Percentiles rank a stretch among this genome's conserved stretches.
These are phyloP conservation scores for Pao palembangensis DNA, from an alignment of 2,113 vertebrate genomes.

Conservation along the genomic window DNA sequence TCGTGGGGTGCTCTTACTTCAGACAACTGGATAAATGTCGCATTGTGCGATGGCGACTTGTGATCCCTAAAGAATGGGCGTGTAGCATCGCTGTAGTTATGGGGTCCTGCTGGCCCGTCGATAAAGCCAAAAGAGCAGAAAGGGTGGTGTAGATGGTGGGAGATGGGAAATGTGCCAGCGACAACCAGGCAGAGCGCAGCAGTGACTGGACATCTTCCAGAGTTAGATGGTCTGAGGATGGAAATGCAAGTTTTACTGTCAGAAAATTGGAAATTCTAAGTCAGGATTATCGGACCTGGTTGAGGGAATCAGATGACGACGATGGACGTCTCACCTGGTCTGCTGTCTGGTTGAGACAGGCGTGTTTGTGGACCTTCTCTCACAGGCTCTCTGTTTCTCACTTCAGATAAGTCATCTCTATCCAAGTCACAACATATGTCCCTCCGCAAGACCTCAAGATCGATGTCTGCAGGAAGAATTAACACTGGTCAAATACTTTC, in stretches of 20 bases:
- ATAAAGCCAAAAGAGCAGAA: slow-evolving; percentile 80
- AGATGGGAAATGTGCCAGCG: slow-evolving; percentile 81
- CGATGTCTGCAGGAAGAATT: slow-evolving; percentile 27
- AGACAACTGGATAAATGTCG: slow-evolving; percentile 76
- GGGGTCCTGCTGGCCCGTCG: slow-evolving; percentile 71
- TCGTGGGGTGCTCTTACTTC: slow-evolving; percentile 65
- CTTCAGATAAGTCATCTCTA: slow-evolving; percentile 27
- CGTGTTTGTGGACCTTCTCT: slow-evolving; percentile 25
- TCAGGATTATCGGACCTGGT: no score
- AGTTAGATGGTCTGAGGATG: slow-evolving; percentile 66
- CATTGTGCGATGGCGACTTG: slow-evolving; percentile 82
- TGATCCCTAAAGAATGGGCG: slow-evolving; percentile 80
- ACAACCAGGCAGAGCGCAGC: slow-evolving; percentile 74
- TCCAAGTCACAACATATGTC: slow-evolving; percentile 59
- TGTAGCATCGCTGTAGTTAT: slow-evolving; percentile 81
- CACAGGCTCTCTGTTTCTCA: slow-evolving; percentile 35
- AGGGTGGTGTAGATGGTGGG: slow-evolving; percentile 75
- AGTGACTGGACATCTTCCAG: slow-evolving; percentile 69
- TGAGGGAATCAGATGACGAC: not conserved
- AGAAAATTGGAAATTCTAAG: no score
- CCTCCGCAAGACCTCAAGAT: slow-evolving; percentile 76
- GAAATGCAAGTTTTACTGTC: not conserved
- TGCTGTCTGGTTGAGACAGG: slow-evolving; percentile 35
- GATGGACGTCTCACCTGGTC: slow-evolving; percentile 51
- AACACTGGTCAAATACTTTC: not conserved